Conservation (phyloP, 2,113 vertebrate genomes). For the Platysteira castanea region DNA sequence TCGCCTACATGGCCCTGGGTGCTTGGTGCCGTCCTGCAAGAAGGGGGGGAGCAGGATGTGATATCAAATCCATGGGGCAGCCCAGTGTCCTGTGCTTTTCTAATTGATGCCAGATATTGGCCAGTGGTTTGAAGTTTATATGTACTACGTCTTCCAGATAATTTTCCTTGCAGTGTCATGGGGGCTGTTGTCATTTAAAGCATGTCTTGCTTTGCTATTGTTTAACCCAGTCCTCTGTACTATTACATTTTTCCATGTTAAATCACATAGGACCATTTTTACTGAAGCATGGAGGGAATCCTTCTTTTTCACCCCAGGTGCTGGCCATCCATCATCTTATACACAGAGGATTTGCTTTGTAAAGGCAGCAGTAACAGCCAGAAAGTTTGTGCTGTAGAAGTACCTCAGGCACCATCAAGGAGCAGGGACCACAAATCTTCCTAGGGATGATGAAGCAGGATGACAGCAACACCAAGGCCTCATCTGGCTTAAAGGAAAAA, state of each 20-base stretch:
- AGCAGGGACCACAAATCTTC: background rate
- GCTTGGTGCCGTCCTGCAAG: fast-evolving
- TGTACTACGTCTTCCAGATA: background rate
- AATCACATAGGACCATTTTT: constrained; percentile 20
- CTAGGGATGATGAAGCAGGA: background rate
- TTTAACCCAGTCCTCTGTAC: constrained; percentile 48
- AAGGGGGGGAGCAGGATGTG: background rate
- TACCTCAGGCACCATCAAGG: background rate
- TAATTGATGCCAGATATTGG: constrained; percentile 16
- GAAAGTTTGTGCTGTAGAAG: background rate
- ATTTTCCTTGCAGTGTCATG: constrained; percentile 33
- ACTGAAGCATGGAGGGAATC: background rate
- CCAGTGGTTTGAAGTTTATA: background rate
- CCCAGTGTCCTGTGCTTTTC: background rate
- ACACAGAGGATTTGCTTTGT: background rate
- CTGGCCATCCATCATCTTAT: background rate
- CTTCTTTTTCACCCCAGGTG: background rate
- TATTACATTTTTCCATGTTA: constrained; percentile 52
- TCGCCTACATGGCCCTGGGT: background rate
- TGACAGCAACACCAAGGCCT: background rate
- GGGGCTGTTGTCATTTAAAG: constrained; percentile 52
- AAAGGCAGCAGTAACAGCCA: background rate
- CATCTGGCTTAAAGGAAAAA: background rate
- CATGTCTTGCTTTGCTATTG: constrained; percentile 24
- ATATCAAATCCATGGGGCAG: background rate